A percentile compares a stretch with the other conserved stretches of the same genome.
phyloP scores from a whole-genome alignment of 2,113 vertebrate genomes.

The Chaetura pelagica region DNA sequence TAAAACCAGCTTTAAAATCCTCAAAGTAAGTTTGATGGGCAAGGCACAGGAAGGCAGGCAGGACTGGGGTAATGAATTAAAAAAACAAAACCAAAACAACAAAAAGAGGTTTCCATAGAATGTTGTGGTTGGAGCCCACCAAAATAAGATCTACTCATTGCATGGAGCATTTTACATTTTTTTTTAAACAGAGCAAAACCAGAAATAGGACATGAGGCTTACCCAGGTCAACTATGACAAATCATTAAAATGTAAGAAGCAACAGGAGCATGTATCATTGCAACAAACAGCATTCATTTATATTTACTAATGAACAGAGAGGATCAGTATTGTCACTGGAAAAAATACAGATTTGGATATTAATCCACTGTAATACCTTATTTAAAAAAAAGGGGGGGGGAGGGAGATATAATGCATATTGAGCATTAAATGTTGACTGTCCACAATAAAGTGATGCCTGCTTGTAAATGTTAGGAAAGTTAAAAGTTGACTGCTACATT shows the following conservation, averaged over 20 bases:
- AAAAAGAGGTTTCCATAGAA: background rate
- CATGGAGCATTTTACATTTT: background rate
- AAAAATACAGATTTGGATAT: background rate
- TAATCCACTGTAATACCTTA: background rate
- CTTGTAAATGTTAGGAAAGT: background rate
- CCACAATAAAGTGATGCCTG: background rate
- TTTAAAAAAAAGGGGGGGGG: accelerated
- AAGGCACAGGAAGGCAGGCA: background rate
- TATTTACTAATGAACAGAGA: background rate
- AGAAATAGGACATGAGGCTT: background rate
- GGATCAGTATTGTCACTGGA: background rate
- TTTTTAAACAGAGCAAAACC: background rate
- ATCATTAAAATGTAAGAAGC: background rate
- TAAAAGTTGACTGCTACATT: background rate
- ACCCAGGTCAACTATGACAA: background rate
- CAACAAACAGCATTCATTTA: background rate
- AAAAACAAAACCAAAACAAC: background rate
- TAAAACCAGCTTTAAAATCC: background rate
- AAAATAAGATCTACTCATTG: background rate
- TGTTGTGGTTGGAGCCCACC: background rate
- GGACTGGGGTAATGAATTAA: background rate
- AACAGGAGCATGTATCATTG: background rate
- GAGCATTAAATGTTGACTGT: background rate
- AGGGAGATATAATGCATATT: background rate
- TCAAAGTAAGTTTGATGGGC: background rate